A percentile compares a stretch with the other conserved stretches of the same genome.
Evolutionary conservation across 1,140 invertebrate genomes (phyloP).

Genomic region (Galendromus occidentalis): DNA sequence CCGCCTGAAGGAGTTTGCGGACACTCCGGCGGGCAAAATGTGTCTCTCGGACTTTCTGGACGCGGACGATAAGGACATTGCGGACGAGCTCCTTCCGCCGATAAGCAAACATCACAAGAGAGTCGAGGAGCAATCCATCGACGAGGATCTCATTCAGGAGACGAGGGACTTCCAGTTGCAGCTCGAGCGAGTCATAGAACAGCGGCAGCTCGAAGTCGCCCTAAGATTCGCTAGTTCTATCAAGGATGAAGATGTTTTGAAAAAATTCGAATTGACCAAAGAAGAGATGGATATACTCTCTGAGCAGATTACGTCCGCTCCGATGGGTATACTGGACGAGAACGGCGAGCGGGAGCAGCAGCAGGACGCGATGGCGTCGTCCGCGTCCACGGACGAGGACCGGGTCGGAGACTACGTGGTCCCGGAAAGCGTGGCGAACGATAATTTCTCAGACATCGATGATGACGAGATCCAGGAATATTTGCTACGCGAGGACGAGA

Average conservation of each 20-base stretch:
- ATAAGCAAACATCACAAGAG: slow-evolving; percentile 21
- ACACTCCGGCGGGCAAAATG: slow-evolving; percentile 68
- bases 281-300: slow-evolving; percentile 9
- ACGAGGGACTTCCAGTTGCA: not conserved
- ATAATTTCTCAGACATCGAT: slow-evolving; percentile 56
- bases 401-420: slow-evolving; percentile 14
- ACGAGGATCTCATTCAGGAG: slow-evolving; percentile 8
- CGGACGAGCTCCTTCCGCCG: slow-evolving; percentile 85
- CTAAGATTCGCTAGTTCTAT: not conserved
- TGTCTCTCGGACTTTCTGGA: slow-evolving; percentile 93
- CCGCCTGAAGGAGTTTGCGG: slow-evolving; percentile 79
- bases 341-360: slow-evolving; percentile 12
- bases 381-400: not conserved
- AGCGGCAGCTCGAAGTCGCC: not conserved
- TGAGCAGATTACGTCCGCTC: slow-evolving; percentile 2
- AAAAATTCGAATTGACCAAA: not conserved
- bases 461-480: slow-evolving; percentile 59
- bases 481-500: slow-evolving; percentile 23
- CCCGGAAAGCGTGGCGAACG: slow-evolving; percentile 32
- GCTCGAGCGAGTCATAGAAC: not conserved
- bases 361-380: slow-evolving; percentile 17
- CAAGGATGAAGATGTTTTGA: not conserved
- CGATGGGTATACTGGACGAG: slow-evolving; percentile 11
- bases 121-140: slow-evolving; percentile 12
- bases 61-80: slow-evolving; percentile 84